A percentile compares a stretch with the other conserved stretches of the same genome.
phyloP scores from a whole-genome alignment of 2,797 vertebrate species.

The Danio albolineatus region DNA sequence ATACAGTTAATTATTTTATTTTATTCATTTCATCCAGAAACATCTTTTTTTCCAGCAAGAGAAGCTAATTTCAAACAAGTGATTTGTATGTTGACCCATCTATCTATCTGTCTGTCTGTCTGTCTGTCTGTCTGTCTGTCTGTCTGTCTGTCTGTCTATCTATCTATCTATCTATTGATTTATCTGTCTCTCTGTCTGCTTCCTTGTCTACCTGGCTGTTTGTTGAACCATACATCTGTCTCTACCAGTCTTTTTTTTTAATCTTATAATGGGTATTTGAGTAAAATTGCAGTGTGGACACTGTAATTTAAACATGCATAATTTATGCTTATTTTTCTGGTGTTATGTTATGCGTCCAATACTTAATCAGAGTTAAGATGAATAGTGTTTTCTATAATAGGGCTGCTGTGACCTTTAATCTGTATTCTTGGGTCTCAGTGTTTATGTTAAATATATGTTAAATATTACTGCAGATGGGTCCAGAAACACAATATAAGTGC shows the following conservation, averaged over 20 bases:
- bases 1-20: too few species aligned
- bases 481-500: background rate
- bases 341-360: background rate
- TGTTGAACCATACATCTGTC: too few species aligned
- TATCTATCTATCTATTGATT: too few species aligned
- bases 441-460: slow-evolving; percentile 6
- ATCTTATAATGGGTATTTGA: background rate
- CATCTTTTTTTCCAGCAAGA: too few species aligned
- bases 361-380: background rate
- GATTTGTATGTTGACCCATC: too few species aligned
- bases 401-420: background rate
- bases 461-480: background rate
- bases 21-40: too few species aligned
- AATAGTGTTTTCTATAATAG: background rate
- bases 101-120: too few species aligned
- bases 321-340: background rate
- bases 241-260: background rate
- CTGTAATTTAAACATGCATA: background rate
- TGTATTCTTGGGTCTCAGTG: background rate
- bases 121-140: too few species aligned
- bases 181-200: too few species aligned
- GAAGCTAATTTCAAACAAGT: too few species aligned
- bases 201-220: too few species aligned
- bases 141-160: too few species aligned
- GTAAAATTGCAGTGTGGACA: background rate